These are phyloP conservation scores for Meteorus sp. DNA, from an alignment of 1,140 invertebrate species.

Conservation along the genomic window DNA sequence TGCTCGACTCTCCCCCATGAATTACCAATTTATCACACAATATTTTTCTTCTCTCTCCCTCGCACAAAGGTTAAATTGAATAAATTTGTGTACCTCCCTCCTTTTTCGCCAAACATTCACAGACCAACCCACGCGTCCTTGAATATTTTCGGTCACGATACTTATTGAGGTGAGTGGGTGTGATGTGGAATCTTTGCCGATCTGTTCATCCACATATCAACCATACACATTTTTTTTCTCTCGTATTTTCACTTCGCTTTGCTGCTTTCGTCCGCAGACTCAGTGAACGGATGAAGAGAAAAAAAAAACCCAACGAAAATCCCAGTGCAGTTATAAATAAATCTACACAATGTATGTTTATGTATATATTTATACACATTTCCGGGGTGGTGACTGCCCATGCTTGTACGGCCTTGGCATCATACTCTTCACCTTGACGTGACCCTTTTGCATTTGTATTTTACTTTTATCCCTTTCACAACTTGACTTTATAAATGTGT, in stretches of 20 bases:
- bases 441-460: no score
- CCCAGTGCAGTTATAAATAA: slow-evolving; percentile 15
- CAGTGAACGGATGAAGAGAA: neutral
- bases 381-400: slow-evolving; percentile 1
- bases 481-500: no score
- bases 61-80: neutral
- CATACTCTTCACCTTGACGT: slow-evolving; percentile 4
- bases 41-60: neutral
- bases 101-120: no score
- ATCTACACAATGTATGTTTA: neutral
- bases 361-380: neutral
- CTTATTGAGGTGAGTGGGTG: neutral
- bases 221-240: neutral
- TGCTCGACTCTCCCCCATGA: no score
- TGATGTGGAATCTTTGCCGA: neutral
- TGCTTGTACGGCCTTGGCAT: neutral
- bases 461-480: no score
- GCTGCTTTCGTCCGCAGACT: neutral
- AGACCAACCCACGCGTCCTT: slow-evolving; percentile 6
- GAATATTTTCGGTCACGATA: slow-evolving; percentile 12
- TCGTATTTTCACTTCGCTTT: neutral
- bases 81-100: no score
- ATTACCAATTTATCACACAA: no score
- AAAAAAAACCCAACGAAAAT: slow-evolving; percentile 1
- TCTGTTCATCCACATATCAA: neutral